Conservation (phyloP, 2,797 vertebrate genomes). For the Coreius guichenoti region DNA sequence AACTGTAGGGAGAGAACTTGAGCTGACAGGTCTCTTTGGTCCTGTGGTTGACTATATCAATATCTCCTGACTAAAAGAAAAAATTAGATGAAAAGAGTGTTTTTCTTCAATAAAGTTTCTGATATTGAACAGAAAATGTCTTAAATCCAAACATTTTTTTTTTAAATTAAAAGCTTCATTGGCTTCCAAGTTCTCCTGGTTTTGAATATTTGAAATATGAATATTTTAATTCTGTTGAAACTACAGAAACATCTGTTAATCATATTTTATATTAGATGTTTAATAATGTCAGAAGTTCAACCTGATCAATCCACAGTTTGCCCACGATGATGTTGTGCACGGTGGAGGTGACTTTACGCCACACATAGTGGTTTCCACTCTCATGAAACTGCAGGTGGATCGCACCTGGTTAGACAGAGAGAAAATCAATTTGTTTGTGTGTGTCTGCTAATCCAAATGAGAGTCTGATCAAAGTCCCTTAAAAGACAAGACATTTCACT, state of each 20-base stretch:
- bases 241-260: background rate
- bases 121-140: background rate
- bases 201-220: background rate
- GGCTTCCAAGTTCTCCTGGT: background rate
- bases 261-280: background rate
- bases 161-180: background rate
- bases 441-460: background rate
- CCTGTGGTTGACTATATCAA: slow-evolving; percentile 95
- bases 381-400: slow-evolving; percentile 95
- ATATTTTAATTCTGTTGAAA: too few species aligned
- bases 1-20: slow-evolving; percentile 98
- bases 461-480: background rate
- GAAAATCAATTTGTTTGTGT: background rate
- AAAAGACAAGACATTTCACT: too few species aligned
- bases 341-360: slow-evolving; percentile 98
- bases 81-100: background rate
- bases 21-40: slow-evolving; percentile 97
- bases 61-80: slow-evolving; percentile 90
- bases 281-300: slow-evolving; percentile 64
- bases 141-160: background rate
- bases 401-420: slow-evolving; percentile 78
- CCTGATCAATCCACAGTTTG: slow-evolving; percentile 99
- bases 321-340: slow-evolving; percentile 99
- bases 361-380: slow-evolving; percentile 95
- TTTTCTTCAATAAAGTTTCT: background rate